phyloP scores from a whole-genome alignment of 2,888 invertebrate species.

The Neoaliturus tenellus region DNA sequence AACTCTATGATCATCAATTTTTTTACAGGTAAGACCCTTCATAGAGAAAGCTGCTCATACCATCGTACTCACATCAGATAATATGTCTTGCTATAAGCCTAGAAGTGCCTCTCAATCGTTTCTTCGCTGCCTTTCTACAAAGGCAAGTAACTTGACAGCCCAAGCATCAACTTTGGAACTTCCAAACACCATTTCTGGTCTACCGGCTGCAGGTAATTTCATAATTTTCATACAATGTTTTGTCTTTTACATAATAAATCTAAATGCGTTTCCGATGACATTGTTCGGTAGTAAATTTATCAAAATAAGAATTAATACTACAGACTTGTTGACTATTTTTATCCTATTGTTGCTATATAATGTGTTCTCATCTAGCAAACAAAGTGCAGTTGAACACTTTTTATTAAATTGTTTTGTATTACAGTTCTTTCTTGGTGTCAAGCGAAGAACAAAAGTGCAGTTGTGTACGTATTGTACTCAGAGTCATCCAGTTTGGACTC shows the following conservation, averaged over 20 bases:
- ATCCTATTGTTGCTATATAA: neutral
- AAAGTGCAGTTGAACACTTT: too few relatives aligned
- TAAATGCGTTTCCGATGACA: too few relatives aligned
- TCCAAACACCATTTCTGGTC: conserved; percentile 62
- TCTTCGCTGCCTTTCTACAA: neutral
- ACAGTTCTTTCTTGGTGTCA: conserved; percentile 57
- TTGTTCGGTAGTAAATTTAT: too few relatives aligned
- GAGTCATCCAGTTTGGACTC: conserved; percentile 49
- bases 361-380: too few relatives aligned
- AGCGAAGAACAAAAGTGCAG: conserved; percentile 40
- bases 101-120: neutral
- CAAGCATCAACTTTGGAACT: conserved; percentile 53
- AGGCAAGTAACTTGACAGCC: neutral
- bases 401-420: conserved; percentile 3
- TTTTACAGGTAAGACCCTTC: conserved; percentile 6
- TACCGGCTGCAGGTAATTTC: conserved; percentile 60
- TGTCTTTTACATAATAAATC: too few relatives aligned
- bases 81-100: conserved; percentile 14
- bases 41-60: conserved; percentile 2
- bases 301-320: neutral
- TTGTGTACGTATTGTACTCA: conserved; percentile 37
- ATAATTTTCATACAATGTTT: too few relatives aligned
- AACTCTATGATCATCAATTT: too few relatives aligned
- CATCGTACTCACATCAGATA: neutral
- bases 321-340: neutral